phyloP scores from a whole-genome alignment of 1,140 invertebrate species.

The Condylostylus longicornis region DNA sequence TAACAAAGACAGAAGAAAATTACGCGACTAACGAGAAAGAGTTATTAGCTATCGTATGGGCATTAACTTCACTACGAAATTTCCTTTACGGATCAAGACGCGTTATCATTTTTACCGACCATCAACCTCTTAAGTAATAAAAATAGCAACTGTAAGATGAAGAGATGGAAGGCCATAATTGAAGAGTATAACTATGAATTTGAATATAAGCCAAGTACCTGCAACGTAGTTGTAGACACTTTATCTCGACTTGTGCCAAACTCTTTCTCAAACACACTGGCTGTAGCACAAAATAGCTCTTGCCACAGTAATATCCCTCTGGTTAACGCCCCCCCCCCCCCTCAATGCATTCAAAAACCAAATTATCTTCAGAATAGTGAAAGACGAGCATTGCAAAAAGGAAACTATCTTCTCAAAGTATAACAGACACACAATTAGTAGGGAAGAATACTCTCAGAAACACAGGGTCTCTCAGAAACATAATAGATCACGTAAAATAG shows the following conservation, averaged over 20 bases:
- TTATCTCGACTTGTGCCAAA: slow-evolving; percentile 2
- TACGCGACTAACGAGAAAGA: slow-evolving; percentile 22
- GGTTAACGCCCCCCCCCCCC: slow-evolving; percentile 3
- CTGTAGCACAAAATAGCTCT: slow-evolving; percentile 8
- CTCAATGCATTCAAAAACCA: slow-evolving; percentile 8
- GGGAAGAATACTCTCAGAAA: too few relatives aligned
- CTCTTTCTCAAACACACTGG: slow-evolving; percentile 3
- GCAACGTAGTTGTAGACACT: slow-evolving; percentile 7
- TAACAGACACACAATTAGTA: slow-evolving; percentile 6
- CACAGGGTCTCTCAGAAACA: too few relatives aligned
- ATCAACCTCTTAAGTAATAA: slow-evolving; percentile 31
- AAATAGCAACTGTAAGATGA: slow-evolving; percentile 22
- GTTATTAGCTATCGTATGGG: slow-evolving; percentile 32
- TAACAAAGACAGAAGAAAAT: slow-evolving; percentile 17
- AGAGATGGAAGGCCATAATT: slow-evolving; percentile 23
- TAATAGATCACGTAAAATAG: neutral
- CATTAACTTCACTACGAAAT: slow-evolving; percentile 21
- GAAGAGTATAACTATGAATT: slow-evolving; percentile 27
- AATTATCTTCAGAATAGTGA: slow-evolving; percentile 2
- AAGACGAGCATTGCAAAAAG: neutral
- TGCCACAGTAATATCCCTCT: slow-evolving; percentile 4
- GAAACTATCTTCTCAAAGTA: slow-evolving; percentile 4
- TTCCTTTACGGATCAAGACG: slow-evolving; percentile 18
- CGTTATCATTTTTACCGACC: slow-evolving; percentile 17
- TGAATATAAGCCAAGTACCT: slow-evolving; percentile 9